Evolutionary conservation across 1,140 invertebrate species (phyloP).

Genomic region (Lysiphlebus fabarum): DNA sequence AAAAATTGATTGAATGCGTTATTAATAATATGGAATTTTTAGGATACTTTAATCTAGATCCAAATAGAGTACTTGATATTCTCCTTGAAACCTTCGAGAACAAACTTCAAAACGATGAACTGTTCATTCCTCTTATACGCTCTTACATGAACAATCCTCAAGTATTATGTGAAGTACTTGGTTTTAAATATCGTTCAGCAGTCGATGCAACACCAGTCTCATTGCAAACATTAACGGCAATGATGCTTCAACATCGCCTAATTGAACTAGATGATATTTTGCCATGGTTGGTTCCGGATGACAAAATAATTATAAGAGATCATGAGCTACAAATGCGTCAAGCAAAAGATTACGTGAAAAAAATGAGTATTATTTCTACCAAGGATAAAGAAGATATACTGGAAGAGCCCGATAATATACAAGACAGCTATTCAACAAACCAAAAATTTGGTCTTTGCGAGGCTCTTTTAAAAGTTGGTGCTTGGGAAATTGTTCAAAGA

Average conservation of each 20-base stretch:
- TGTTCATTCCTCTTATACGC: conserved; percentile 82
- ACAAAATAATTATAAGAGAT: conserved; percentile 75
- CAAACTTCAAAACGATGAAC: conserved; percentile 67
- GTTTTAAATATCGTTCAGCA: conserved; percentile 83
- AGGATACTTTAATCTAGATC: conserved; percentile 99
- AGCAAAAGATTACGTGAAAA: conserved; percentile 83
- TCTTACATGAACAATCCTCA: conserved; percentile 81
- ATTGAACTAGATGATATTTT: conserved; percentile 87
- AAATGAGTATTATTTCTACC: conserved; percentile 80
- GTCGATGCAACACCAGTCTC: conserved; percentile 72
- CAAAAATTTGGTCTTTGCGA: conserved; percentile 93
- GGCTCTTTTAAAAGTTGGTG: conserved; percentile 82
- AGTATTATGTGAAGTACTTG: conserved; percentile 89
- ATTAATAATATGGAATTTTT: conserved; percentile 18
- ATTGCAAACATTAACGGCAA: conserved; percentile 83
- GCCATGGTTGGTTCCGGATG: conserved; percentile 83
- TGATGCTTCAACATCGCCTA: conserved; percentile 84
- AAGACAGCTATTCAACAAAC: conserved; percentile 72
- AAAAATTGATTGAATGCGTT: not conserved
- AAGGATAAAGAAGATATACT: conserved; percentile 77
- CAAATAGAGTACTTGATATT: conserved; percentile 95
- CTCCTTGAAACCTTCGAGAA: conserved; percentile 96
- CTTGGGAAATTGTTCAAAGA: conserved; percentile 80
- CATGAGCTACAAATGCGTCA: conserved; percentile 79
- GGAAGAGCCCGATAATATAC: conserved; percentile 67